Evolutionary conservation across 2,888 invertebrate species (phyloP).

Genomic region (Drosophila phalerata): DNA sequence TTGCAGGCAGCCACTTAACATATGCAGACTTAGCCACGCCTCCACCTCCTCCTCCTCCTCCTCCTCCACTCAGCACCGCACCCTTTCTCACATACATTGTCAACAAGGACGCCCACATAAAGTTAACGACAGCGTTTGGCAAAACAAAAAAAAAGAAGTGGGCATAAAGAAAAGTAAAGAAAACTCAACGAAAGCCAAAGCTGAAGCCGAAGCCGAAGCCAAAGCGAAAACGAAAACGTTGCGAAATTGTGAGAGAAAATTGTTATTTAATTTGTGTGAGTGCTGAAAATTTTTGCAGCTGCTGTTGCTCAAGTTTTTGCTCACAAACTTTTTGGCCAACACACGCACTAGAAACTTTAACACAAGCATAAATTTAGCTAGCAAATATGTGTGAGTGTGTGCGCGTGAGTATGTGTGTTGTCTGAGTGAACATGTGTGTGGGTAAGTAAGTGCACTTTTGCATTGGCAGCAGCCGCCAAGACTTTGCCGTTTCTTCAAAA

Average conservation of each 20-base stretch:
- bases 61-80: neutral
- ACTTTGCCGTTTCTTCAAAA: slow-evolving; percentile 75
- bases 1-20: slow-evolving; percentile 70
- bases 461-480: slow-evolving; percentile 61
- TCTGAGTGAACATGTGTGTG: slow-evolving; percentile 15
- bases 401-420: slow-evolving; percentile 1
- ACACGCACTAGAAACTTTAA: slow-evolving; percentile 76
- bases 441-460: slow-evolving; percentile 54
- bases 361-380: slow-evolving; percentile 75
- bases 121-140: slow-evolving; percentile 63
- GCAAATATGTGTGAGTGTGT: slow-evolving; percentile 17
- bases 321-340: slow-evolving; percentile 71
- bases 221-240: slow-evolving; percentile 70
- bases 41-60: neutral
- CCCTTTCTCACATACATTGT: slow-evolving; percentile 49
- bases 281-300: slow-evolving; percentile 81
- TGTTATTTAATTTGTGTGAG: slow-evolving; percentile 82
- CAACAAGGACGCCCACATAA: slow-evolving; percentile 75
- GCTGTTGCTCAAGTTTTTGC: slow-evolving; percentile 75
- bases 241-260: slow-evolving; percentile 76
- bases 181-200: slow-evolving; percentile 33
- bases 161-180: slow-evolving; percentile 22
- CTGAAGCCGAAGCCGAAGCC: slow-evolving; percentile 10
- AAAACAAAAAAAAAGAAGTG: slow-evolving; percentile 18
- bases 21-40: slow-evolving; percentile 71